Conservation (phyloP, 1,140 invertebrate genomes). For the Cyclargus thomasi region DNA sequence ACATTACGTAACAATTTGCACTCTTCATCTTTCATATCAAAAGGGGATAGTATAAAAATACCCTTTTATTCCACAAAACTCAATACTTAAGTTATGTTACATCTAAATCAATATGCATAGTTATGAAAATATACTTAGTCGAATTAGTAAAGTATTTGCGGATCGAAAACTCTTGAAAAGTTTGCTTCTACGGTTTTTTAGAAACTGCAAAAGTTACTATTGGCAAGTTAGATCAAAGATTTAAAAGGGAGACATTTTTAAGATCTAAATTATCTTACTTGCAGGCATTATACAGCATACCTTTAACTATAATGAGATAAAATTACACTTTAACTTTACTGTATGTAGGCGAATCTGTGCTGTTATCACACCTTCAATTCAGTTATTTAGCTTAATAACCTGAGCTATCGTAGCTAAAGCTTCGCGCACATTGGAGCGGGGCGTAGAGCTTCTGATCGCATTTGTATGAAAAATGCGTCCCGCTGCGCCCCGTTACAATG, state of each 20-base stretch:
- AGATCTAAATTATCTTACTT: slow-evolving; percentile 1
- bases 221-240: background rate
- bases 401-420: too few species aligned
- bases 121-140: background rate
- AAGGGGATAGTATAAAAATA: background rate
- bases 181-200: background rate
- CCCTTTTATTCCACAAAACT: background rate
- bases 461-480: too few species aligned
- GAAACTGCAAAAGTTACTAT: background rate
- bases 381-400: too few species aligned
- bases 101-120: background rate
- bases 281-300: slow-evolving; percentile 23
- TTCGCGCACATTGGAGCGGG: too few species aligned
- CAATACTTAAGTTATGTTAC: background rate
- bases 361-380: background rate
- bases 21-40: background rate
- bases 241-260: background rate
- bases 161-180: background rate
- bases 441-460: too few species aligned
- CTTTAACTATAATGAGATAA: slow-evolving; percentile 22
- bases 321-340: slow-evolving; percentile 26
- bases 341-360: slow-evolving; percentile 22
- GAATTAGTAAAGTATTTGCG: background rate
- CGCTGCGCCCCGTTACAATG: too few species aligned
- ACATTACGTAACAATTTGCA: background rate